Evolutionary conservation across 2,888 invertebrate species (phyloP), one percentile per base, ranked within the genome.

Genomic region (Drosophila melanosoma): DNA sequence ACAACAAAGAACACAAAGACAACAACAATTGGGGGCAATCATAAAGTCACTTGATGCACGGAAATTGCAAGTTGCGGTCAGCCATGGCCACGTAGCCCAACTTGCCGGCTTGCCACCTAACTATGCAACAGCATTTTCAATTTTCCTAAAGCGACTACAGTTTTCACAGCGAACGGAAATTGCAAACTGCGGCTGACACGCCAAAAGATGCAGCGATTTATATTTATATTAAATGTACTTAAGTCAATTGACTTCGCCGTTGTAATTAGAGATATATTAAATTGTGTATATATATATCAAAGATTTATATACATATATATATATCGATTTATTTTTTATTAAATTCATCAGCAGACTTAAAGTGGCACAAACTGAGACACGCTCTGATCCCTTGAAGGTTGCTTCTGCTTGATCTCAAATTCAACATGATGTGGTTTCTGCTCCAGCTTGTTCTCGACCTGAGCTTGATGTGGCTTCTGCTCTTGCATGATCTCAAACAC

Each of bases 31-130:
- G 38, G 67, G 35, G 64, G 72, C 85, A 89, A 81, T 87, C 85
- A 79, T 84, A 81, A 89, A 89, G 81, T 84, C 81, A 74, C 74
- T 82, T 71, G 78, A 72, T 63, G 70, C 75, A 84, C 86, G 87
- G 87, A 87, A 87, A 87, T 87, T 89, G 80, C 87, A 77, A 82
- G 82, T 74, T 87, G 87, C 82, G 89, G 87, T 81, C 77, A 70
- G 73, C 76, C 76, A 66, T 73, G 72, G 72, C 62, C 74, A 70
- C 70, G 65, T 70, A 62, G 77, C 63, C 63, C 51, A 54, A 10
- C n/a, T 10, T 2, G 40, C 42, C 29, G 42, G 49, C 23, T 33
- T 10, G 33, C 36, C 52, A 51, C 45, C 32, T n/a, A 59, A 71
- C 67, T 68, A 56, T 64, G 66, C 74, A 68, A 45, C 67, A 40